A percentile compares a stretch with the other conserved stretches of the same genome.
These are phyloP conservation scores for Phocoena phocoena DNA, from an alignment of 2,113 vertebrate species.

Conservation along the genomic window DNA sequence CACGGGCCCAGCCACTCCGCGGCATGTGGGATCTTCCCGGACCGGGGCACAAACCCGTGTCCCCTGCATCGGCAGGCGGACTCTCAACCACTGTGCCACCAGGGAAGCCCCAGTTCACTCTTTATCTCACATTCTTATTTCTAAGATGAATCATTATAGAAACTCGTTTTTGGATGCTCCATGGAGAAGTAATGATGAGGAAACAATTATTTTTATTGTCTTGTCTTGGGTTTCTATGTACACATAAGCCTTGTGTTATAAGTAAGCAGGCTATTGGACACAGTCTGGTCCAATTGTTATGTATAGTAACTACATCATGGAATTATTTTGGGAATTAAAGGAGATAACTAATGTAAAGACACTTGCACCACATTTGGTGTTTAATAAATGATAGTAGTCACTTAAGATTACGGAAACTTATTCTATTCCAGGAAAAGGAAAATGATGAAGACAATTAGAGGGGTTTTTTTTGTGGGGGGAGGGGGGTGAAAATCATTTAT, in stretches of 20 bases:
- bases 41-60: too few relatives aligned
- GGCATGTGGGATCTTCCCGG: too few relatives aligned
- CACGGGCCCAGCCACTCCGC: too few relatives aligned
- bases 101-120: background rate
- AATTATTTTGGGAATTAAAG: background rate
- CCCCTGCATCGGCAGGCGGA: too few relatives aligned
- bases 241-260: background rate
- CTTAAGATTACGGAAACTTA: background rate
- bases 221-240: background rate
- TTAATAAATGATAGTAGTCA: background rate
- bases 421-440: background rate
- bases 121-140: background rate
- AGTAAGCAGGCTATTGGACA: background rate
- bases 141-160: background rate
- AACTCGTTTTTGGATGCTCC: background rate
- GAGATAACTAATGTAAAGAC: background rate
- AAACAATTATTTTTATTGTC: background rate
- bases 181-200: background rate
- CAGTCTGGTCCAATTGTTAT: background rate
- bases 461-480: background rate
- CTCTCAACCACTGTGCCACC: too few relatives aligned
- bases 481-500: background rate
- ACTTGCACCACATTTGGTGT: background rate
- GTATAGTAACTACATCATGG: background rate
- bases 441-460: background rate